Percentiles rank a stretch among this genome's conserved stretches.
These are phyloP conservation scores for Euspilapteryx auroguttella DNA, from an alignment of 2,888 invertebrate species.

Conservation along the genomic window DNA sequence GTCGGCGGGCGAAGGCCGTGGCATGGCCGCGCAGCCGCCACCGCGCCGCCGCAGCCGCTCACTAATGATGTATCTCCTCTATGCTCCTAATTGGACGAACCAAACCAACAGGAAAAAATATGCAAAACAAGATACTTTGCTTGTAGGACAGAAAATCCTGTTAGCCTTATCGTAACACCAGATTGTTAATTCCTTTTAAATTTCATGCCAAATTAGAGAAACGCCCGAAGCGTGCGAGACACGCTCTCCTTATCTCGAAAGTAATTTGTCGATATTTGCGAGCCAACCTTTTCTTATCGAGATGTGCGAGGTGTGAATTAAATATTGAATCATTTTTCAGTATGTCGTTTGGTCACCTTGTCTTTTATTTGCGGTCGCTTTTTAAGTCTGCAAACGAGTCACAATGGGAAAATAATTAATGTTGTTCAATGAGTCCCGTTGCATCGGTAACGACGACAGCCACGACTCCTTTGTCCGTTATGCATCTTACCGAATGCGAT, in stretches of 20 bases:
- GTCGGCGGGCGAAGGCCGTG: slow-evolving; percentile 48
- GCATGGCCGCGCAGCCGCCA: slow-evolving; percentile 15
- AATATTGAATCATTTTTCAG: slow-evolving; percentile 23
- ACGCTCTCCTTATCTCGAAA: slow-evolving; percentile 18
- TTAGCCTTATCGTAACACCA: slow-evolving; percentile 3
- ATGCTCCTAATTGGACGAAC: slow-evolving; percentile 53
- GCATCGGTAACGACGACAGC: not conserved
- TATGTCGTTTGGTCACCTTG: slow-evolving; percentile 15
- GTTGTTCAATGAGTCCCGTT: slow-evolving; percentile 4
- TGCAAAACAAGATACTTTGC: slow-evolving; percentile 20
- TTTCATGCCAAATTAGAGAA: slow-evolving; percentile 17
- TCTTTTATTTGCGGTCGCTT: slow-evolving; percentile 13
- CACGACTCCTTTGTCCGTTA: slow-evolving; percentile 16
- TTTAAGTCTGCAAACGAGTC: not conserved
- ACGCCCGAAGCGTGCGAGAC: slow-evolving; percentile 16
- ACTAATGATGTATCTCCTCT: slow-evolving; percentile 50
- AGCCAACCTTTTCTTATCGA: slow-evolving; percentile 26
- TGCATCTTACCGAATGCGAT: slow-evolving; percentile 29
- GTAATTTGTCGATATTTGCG: slow-evolving; percentile 26
- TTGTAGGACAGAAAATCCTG: slow-evolving; percentile 21
- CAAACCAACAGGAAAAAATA: slow-evolving; percentile 42
- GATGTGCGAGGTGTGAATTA: slow-evolving; percentile 36
- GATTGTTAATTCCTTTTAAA: slow-evolving; percentile 26
- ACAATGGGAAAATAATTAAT: slow-evolving; percentile 2
- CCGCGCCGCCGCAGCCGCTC: slow-evolving; percentile 15